These are phyloP conservation scores for Aegotheles bennettii DNA, from an alignment of 2,113 vertebrate species.

Conservation along the genomic window DNA sequence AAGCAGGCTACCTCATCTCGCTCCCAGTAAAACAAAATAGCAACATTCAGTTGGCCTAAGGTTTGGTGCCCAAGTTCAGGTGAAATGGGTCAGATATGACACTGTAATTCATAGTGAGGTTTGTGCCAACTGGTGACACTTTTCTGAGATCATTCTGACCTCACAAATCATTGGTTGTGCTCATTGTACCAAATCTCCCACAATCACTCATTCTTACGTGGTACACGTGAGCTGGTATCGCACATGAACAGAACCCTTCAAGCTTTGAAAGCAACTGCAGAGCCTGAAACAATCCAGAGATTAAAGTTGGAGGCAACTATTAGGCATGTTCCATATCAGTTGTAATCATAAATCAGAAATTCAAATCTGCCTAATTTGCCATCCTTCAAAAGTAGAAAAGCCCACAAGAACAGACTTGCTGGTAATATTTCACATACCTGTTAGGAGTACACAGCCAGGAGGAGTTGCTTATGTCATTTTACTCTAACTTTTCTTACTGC, in stretches of 20 bases:
- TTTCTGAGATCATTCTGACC: neutral
- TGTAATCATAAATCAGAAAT: neutral
- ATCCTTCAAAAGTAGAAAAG: neutral
- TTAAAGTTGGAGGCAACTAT: neutral
- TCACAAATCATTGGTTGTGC: neutral
- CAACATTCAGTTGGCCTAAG: neutral
- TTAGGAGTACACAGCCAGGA: neutral
- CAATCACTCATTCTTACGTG: neutral
- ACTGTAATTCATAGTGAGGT: neutral
- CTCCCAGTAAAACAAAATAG: neutral
- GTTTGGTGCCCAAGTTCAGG: neutral
- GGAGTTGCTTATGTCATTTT: neutral
- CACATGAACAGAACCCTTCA: neutral
- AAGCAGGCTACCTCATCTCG: neutral
- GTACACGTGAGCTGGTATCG: fast-evolving
- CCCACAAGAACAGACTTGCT: neutral
- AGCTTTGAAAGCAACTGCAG: neutral
- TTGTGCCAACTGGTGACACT: neutral
- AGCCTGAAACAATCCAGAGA: neutral
- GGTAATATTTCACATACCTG: neutral
- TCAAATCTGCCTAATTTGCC: neutral
- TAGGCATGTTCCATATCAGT: neutral
- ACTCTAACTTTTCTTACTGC: neutral
- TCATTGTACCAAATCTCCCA: neutral
- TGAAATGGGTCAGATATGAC: neutral